These are phyloP conservation scores for Daubentonia madagascariensis DNA, from an alignment of 2,113 vertebrate genomes.

Conservation along the genomic window DNA sequence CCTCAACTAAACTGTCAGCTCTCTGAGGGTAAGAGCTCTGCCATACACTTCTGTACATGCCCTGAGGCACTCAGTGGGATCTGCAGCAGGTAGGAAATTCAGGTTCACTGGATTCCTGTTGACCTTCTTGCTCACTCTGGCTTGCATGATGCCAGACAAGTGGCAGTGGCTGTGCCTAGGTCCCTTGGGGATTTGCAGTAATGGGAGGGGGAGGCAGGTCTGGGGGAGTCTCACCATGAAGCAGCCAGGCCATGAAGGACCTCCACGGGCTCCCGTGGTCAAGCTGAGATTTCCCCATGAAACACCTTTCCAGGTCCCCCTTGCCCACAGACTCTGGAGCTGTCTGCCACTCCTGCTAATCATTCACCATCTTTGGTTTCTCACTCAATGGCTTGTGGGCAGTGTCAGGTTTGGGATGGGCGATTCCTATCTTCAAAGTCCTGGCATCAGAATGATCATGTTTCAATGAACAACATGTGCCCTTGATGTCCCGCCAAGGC, in stretches of 20 bases:
- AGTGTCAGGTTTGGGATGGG: background rate
- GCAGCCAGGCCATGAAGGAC: background rate
- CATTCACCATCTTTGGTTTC: conserved; percentile 54
- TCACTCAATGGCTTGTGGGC: background rate
- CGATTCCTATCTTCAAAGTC: conserved; percentile 50
- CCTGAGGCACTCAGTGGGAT: background rate
- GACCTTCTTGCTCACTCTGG: background rate
- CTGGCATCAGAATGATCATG: conserved; percentile 19
- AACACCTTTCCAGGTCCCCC: background rate
- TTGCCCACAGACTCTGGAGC: background rate
- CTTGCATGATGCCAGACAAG: background rate
- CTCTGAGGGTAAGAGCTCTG: background rate
- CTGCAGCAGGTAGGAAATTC: background rate
- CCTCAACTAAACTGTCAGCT: background rate
- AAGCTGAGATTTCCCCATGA: background rate
- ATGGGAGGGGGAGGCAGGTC: background rate
- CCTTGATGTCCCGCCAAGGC: background rate
- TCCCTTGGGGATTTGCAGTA: background rate
- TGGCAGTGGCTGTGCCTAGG: background rate
- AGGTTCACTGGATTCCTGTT: background rate
- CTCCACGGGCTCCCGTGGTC: background rate
- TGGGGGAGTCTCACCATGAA: background rate
- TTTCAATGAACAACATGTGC: background rate
- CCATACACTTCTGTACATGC: background rate
- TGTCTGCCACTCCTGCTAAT: conserved; percentile 51